Percentiles rank a stretch among this genome's conserved stretches.
Evolutionary conservation across 1,140 invertebrate genomes (phyloP).

Genomic region (Bombyx mandarina): DNA sequence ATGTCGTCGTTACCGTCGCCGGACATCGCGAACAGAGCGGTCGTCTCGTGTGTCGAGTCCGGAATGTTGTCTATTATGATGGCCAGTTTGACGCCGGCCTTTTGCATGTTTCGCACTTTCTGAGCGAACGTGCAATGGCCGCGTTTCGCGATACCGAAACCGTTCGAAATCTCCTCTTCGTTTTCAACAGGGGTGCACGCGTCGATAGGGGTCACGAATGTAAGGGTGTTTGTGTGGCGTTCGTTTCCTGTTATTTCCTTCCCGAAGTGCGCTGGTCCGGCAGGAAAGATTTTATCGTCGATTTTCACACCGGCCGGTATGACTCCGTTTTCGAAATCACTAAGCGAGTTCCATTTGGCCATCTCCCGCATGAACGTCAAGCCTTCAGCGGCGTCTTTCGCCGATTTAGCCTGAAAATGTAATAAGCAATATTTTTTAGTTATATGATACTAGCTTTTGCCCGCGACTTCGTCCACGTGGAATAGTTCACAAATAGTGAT

Average conservation of each 20-base stretch:
- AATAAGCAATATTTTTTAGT: too few species aligned
- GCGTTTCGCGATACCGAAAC: constrained; percentile 88
- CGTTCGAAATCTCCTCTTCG: constrained; percentile 74
- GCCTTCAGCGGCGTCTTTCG: constrained; percentile 92
- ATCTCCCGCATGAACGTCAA: constrained; percentile 97
- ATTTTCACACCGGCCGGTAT: constrained; percentile 38
- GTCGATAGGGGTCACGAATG: constrained; percentile 71
- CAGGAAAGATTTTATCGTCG: constrained; percentile 72
- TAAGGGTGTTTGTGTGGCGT: constrained; percentile 74
- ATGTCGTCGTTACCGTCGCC: constrained; percentile 92
- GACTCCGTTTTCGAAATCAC: constrained; percentile 54
- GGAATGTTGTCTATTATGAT: constrained; percentile 92
- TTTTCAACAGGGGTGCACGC: constrained; percentile 80
- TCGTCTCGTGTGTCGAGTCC: constrained; percentile 79
- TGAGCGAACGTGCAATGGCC: constrained; percentile 97
- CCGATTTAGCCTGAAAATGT: constrained; percentile 80
- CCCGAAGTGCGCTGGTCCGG: constrained; percentile 95
- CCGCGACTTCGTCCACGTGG: too few species aligned
- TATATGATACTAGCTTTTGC: too few species aligned
- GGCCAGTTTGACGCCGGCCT: constrained; percentile 85
- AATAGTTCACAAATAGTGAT: too few species aligned
- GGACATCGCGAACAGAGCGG: constrained; percentile 95
- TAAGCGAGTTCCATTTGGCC: constrained; percentile 87
- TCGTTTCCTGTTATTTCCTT: constrained; percentile 76
- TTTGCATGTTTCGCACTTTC: constrained; percentile 90